Percentiles rank a stretch among this genome's conserved stretches.
Conservation (phyloP, 2,888 invertebrate species). For the Malthinus flaveolus region DNA sequence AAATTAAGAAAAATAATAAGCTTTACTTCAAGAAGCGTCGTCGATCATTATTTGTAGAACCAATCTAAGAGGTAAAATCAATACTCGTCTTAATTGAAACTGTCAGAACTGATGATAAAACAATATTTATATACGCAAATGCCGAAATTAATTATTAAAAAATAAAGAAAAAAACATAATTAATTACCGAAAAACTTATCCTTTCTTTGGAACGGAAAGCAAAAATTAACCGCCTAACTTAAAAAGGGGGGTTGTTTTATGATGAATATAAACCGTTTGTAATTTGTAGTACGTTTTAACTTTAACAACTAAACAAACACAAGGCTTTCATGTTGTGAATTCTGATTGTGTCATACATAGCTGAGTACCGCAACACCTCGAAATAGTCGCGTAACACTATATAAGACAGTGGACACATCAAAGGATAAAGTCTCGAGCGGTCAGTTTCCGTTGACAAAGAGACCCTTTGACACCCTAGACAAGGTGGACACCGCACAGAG, state of each 20-base stretch:
- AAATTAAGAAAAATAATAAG: slow-evolving; percentile 24
- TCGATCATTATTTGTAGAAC: slow-evolving; percentile 25
- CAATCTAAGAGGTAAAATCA: slow-evolving; percentile 28
- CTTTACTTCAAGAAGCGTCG: slow-evolving; percentile 14
- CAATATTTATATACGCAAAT: slow-evolving; percentile 27
- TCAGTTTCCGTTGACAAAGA: slow-evolving; percentile 52
- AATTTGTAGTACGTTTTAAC: slow-evolving; percentile 26
- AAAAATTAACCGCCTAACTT: slow-evolving; percentile 1
- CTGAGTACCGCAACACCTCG: slow-evolving; percentile 55
- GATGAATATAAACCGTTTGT: slow-evolving; percentile 1
- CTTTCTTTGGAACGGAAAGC: not conserved
- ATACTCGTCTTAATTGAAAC: slow-evolving; percentile 29
- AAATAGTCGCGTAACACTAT: slow-evolving; percentile 53
- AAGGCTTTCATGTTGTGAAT: slow-evolving; percentile 32
- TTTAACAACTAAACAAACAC: slow-evolving; percentile 29
- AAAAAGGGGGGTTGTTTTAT: not conserved
- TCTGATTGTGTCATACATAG: slow-evolving; percentile 47
- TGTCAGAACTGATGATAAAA: slow-evolving; percentile 29
- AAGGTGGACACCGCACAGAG: slow-evolving; percentile 46
- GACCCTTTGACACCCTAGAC: slow-evolving; percentile 54
- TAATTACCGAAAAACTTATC: slow-evolving; percentile 13
- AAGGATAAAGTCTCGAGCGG: slow-evolving; percentile 50
- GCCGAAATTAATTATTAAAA: slow-evolving; percentile 29
- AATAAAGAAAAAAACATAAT: slow-evolving; percentile 15
- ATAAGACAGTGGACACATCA: slow-evolving; percentile 52